Evolutionary conservation across 2,113 vertebrate genomes (phyloP).

Genomic region (Ophthalmolycus amberensis): DNA sequence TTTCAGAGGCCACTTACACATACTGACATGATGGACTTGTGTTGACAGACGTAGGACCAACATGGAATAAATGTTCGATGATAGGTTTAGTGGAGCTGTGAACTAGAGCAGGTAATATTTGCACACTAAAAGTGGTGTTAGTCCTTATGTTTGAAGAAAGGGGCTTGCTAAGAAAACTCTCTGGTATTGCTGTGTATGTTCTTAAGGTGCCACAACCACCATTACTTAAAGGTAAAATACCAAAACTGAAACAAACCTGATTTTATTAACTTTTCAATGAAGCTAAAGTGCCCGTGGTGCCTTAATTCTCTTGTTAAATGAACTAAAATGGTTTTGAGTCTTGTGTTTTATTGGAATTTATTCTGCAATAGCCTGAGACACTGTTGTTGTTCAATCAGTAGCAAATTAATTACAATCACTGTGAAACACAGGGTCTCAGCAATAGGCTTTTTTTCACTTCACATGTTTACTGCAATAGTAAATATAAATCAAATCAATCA

Average conservation of each 20-base stretch:
- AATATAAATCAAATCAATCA: background rate
- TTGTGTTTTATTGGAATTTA: too few relatives aligned
- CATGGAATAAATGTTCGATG: background rate
- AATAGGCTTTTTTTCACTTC: background rate
- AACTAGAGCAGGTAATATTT: background rate
- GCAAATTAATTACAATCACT: background rate
- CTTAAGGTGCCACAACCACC: background rate
- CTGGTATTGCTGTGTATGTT: background rate
- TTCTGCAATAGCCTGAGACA: background rate
- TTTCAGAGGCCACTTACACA: background rate
- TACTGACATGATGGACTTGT: background rate
- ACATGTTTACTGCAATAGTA: background rate
- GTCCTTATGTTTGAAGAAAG: background rate
- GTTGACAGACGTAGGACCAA: background rate
- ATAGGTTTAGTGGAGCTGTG: background rate
- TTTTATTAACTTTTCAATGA: background rate
- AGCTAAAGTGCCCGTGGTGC: too few relatives aligned
- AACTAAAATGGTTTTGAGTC: background rate
- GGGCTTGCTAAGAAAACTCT: background rate
- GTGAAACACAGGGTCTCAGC: background rate
- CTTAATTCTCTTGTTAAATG: background rate
- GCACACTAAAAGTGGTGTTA: background rate
- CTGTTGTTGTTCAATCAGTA: conserved; percentile 16
- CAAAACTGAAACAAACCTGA: background rate
- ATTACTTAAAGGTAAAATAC: background rate